A percentile compares a stretch with the other conserved stretches of the same genome.
Conservation (phyloP, 2,888 invertebrate species). For the Ophion ellenae region DNA sequence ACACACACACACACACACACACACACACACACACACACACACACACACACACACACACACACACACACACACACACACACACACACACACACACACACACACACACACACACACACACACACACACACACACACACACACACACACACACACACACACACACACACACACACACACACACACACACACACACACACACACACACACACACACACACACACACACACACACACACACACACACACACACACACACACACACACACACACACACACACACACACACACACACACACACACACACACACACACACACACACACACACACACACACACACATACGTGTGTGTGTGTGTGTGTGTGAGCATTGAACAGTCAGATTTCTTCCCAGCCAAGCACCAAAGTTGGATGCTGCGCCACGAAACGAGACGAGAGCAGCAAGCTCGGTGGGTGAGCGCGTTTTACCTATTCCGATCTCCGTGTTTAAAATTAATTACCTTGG, state of each 20-base stretch:
- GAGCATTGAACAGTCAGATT: constrained; percentile 37
- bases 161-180: background rate
- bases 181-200: background rate
- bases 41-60: background rate
- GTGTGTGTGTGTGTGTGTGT: background rate
- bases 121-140: background rate
- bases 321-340: background rate
- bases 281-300: background rate
- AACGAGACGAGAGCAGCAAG: constrained; percentile 50
- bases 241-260: background rate
- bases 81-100: background rate
- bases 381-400: constrained; percentile 47
- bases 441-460: constrained; percentile 54
- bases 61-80: background rate
- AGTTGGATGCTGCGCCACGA: constrained; percentile 26
- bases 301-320: background rate
- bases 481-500: constrained; percentile 64
- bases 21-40: too few relatives aligned
- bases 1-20: too few relatives aligned
- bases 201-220: background rate
- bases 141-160: background rate
- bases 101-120: background rate
- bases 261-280: background rate
- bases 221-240: background rate
- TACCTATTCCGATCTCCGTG: constrained; percentile 55